phyloP scores from a whole-genome alignment of 2,797 vertebrate genomes.

The Myotis vivesi region DNA sequence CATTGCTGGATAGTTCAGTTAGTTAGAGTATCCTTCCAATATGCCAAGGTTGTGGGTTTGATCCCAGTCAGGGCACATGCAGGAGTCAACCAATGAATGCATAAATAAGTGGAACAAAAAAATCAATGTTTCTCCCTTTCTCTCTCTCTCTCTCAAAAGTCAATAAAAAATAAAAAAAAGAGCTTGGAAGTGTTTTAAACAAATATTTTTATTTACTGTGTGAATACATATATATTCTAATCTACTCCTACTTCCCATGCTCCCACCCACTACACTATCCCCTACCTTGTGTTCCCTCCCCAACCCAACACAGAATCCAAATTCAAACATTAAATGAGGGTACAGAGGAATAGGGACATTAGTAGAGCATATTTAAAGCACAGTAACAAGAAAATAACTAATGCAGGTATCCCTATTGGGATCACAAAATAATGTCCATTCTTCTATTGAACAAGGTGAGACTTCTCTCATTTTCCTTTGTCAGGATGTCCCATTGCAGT shows the following conservation, averaged over 20 bases:
- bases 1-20: background rate
- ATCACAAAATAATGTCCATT: slow-evolving; percentile 4
- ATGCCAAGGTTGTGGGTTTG: background rate
- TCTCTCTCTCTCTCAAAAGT: background rate
- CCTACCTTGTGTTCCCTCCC: background rate
- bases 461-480: background rate
- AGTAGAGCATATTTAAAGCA: slow-evolving; percentile 47
- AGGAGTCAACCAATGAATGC: background rate
- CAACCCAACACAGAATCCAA: background rate
- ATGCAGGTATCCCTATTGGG: background rate
- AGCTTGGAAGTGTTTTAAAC: background rate
- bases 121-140: background rate
- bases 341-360: background rate
- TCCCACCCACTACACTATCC: background rate
- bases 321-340: slow-evolving; percentile 45
- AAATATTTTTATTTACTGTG: slow-evolving; percentile 4
- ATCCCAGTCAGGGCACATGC: background rate
- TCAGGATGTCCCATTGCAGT: background rate
- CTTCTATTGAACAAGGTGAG: background rate
- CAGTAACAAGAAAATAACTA: slow-evolving; percentile 28
- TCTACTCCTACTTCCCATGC: background rate
- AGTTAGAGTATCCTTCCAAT: background rate
- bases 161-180: background rate
- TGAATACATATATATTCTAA: slow-evolving; percentile 36
- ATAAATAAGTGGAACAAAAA: background rate